These are phyloP conservation scores for Hydrozoanthus tunicans DNA, from an alignment of 64 coral and sea anemone species.

Conservation along the genomic window DNA sequence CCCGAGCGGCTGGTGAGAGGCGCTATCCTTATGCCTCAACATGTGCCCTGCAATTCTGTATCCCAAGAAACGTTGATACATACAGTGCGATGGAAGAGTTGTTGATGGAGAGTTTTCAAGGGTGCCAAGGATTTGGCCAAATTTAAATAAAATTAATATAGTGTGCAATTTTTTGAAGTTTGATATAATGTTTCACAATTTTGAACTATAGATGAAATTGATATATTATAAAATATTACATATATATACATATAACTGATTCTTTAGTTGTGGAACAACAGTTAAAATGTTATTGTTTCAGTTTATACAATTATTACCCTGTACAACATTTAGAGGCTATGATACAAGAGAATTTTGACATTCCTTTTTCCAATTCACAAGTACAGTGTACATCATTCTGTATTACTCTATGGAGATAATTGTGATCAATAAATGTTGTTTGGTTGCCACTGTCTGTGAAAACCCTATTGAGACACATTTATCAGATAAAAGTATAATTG, in stretches of 20 bases:
- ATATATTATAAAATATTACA: not conserved
- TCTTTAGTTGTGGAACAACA: not conserved
- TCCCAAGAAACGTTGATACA: constrained; percentile 42
- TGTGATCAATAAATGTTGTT: constrained; percentile 4
- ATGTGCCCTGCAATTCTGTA: constrained; percentile 24
- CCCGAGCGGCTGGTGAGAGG: constrained; percentile 19
- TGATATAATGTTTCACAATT: constrained; percentile 17
- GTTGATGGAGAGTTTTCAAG: constrained; percentile 16
- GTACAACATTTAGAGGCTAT: not conserved
- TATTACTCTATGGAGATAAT: not conserved
- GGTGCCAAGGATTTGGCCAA: constrained; percentile 47
- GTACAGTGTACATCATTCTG: not conserved
- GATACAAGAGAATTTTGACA: constrained; percentile 10
- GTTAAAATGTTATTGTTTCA: not conserved
- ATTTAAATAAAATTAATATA: not conserved
- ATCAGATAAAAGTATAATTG: constrained; percentile 49
- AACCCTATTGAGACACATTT: constrained; percentile 13
- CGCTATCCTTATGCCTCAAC: constrained; percentile 53
- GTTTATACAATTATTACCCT: not conserved
- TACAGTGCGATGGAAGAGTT: constrained; percentile 33
- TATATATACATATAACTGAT: not conserved
- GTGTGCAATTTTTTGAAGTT: constrained; percentile 26
- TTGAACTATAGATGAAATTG: not conserved
- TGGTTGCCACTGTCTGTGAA: constrained; percentile 12
- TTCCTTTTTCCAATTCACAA: constrained; percentile 6